Evolutionary conservation across 1,140 invertebrate species (phyloP).

Genomic region (Caenorhabditis briggsae): DNA sequence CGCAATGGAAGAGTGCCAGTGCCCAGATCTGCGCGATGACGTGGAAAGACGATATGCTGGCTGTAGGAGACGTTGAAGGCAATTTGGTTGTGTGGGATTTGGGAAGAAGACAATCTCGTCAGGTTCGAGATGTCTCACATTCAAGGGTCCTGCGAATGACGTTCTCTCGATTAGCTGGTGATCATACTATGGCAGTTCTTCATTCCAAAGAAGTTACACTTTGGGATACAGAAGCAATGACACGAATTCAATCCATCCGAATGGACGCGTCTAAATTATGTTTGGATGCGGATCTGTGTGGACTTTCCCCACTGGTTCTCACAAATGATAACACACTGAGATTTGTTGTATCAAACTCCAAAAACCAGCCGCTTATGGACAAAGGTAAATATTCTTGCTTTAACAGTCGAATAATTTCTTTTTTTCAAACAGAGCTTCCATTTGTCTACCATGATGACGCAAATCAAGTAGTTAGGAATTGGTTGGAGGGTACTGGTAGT

Average conservation of each 20-base stretch:
- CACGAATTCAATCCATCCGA: conserved; percentile 66
- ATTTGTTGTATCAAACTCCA: conserved; percentile 49
- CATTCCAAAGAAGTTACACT: conserved; percentile 70
- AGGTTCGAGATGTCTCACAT: conserved; percentile 65
- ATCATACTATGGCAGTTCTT: conserved; percentile 74
- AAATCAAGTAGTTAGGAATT: not conserved
- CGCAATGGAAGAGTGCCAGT: conserved; percentile 74
- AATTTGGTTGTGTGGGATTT: conserved; percentile 74
- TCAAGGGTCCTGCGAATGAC: conserved; percentile 63
- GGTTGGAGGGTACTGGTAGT: not conserved
- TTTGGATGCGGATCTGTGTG: conserved; percentile 75
- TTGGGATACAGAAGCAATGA: conserved; percentile 73
- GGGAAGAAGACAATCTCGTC: conserved; percentile 65
- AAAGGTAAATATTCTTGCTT: conserved; percentile 59
- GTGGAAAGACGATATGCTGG: conserved; percentile 77
- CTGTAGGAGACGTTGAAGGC: conserved; percentile 75
- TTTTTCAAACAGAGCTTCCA: conserved; percentile 7
- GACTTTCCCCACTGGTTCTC: conserved; percentile 73
- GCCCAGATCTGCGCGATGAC: conserved; percentile 72
- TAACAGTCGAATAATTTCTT: not conserved
- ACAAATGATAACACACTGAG: conserved; percentile 71
- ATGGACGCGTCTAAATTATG: conserved; percentile 61
- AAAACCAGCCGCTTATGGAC: conserved; percentile 60
- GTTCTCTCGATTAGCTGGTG: conserved; percentile 73
- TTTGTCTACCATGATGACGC: conserved; percentile 19